Percentiles rank a stretch among this genome's conserved stretches.
phyloP scores from a whole-genome alignment of 2,797 vertebrate genomes.

The Alectoris magna region DNA sequence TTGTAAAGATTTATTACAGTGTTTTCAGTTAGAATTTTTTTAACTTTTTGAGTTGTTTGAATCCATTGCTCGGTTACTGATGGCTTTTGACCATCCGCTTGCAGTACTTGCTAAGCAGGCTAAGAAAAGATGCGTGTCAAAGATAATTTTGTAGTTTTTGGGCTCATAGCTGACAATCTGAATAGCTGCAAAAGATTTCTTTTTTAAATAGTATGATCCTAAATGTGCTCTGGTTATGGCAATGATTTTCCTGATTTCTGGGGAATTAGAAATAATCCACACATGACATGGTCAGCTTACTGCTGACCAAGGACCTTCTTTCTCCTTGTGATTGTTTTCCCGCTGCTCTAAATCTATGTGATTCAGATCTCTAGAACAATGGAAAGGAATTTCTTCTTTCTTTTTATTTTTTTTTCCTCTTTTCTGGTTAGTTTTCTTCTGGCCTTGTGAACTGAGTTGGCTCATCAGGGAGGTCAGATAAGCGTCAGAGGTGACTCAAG shows the following conservation, averaged over 20 bases:
- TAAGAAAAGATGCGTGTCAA: neutral
- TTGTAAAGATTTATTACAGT: neutral
- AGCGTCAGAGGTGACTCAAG: conserved; percentile 16
- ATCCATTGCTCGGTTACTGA: neutral
- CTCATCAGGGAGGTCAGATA: conserved; percentile 5
- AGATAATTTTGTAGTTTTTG: neutral
- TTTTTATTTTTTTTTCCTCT: neutral
- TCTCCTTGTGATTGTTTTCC: fast-evolving
- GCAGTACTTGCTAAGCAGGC: neutral
- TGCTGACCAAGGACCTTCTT: fast-evolving
- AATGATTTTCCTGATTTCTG: neutral
- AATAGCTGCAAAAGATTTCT: neutral
- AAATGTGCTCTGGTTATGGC: neutral
- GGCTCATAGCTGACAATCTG: neutral
- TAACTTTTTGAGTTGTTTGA: neutral
- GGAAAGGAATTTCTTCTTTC: neutral
- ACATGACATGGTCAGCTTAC: neutral
- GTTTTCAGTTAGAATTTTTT: conserved; percentile 2
- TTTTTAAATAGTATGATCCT: neutral
- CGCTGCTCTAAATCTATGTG: neutral
- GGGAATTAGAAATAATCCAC: neutral
- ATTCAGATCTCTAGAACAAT: neutral
- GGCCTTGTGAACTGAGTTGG: neutral
- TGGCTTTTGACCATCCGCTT: neutral
- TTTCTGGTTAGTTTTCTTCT: neutral